Evolutionary conservation across 2,888 invertebrate species (phyloP), one percentile per base, ranked within the genome.

Genomic region (Clivina fossor): DNA sequence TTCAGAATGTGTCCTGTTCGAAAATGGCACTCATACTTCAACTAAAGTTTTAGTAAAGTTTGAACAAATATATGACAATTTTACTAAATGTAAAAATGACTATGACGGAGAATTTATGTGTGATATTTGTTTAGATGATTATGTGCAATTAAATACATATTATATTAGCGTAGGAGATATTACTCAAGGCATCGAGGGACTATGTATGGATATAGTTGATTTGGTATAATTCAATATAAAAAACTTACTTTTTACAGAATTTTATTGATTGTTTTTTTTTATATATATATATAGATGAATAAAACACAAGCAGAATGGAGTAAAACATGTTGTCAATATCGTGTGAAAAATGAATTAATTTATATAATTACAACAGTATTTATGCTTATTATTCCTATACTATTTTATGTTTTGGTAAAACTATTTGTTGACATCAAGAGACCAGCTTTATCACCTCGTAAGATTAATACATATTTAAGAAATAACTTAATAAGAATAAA

Each of bases 141-240:
- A 85, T 67, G 38, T 76, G 4, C 65, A 71, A 28, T 68, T 85
- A 58, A 81, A 83, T 66, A 68, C 75, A 38, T 82, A 76, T 65
- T 85, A 84, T 66, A 76, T 77, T 64, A 74, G 76, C 22, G 71
- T 84, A 51, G 83, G 74, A 61, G 79, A 79, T 66, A 70, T 76
- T 50, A 78, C 80, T 65, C 82, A 80, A 56, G 77, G 79, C 50
- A 79, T 80, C 58, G 78, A 76, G 58, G 74, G 55, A 22, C 5
- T 84, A 56, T 85, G 85, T 64, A 83, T 85, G 80, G 85, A 85
- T 68, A 77, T 84, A 61, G 81, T 84, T 1, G 85, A 85, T 71
- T 73, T 80, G 61, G 85, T 84, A 72, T 76, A 77, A 16, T 19
- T 74, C 58, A 43, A 41, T 38, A 41, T 56, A 55, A 53, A 48